Base-by-base conservation (phyloP, 2,888 invertebrate genomes). In the Tyria jacobaeae region DNA sequence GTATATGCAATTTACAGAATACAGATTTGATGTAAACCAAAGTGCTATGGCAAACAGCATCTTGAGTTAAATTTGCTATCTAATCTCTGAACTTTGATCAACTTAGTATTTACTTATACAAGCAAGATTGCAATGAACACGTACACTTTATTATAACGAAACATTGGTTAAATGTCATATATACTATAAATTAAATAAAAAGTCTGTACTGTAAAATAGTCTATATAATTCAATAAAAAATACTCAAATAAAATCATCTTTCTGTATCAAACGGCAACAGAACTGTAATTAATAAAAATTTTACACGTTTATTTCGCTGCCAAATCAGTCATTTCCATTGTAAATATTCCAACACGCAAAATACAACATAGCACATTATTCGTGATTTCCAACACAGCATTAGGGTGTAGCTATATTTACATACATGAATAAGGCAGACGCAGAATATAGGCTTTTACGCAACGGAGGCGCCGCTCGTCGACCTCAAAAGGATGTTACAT, bases 381-480 rank as follows among this genome's bases (percentile, higher is more conserved):
- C 54, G 68, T 74, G 76, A 78, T 78, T 78, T 70, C 70, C 64
- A 70, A 70, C 70, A 70, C 67, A 66, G 66, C 71, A 71, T 75
- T 73, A 80, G 71, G 68, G 48, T 65, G 65, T 60, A 55, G 64
- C 37, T 66, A 66, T 69, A 78, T 79, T 78, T 75, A 68, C 79
- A 79, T 79, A 78, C 55, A 79, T 76, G 76, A 78, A 80, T 78
- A 75, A 71, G 60, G 66, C 66, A 63, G 52, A 64, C 61, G 34
- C 44, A 57, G 63, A 65, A 60, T 64, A 62, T 50, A 66, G 60
- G 65, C 68, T 70, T 73, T 74, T 65, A 75, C 60, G 62, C 47
- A 49, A 49, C 53, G 57, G 54, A 62, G 60, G 61, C 62, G 48
- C 55, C 60, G 62, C 65, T 50, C 67, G 51, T 41, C 53, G 67